phyloP scores from a whole-genome alignment of 2,888 invertebrate genomes.

The Rotaria macrura region DNA sequence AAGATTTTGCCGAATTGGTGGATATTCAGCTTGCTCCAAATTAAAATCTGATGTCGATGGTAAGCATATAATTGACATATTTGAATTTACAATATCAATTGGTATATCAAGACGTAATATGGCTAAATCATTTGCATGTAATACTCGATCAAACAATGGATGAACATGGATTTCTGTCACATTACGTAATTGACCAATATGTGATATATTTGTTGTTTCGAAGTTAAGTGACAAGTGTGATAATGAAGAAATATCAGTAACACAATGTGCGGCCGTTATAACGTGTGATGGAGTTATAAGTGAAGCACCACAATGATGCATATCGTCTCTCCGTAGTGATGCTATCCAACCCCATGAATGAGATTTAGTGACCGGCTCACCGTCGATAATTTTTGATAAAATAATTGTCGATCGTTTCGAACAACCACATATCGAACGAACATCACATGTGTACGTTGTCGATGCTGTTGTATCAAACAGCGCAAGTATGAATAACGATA shows the following conservation, averaged over 20 bases:
- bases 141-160: neutral
- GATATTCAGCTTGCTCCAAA: neutral
- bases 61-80: neutral
- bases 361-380: neutral
- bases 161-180: neutral
- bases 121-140: neutral
- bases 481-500: neutral
- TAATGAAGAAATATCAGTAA: neutral
- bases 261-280: conserved; percentile 11
- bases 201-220: neutral
- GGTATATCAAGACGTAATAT: neutral
- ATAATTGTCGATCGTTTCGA: neutral
- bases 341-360: neutral
- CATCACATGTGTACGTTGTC: neutral
- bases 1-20: neutral
- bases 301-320: conserved; percentile 1
- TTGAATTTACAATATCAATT: neutral
- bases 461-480: neutral
- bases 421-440: neutral
- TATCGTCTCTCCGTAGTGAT: neutral
- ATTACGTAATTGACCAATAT: conserved; percentile 11
- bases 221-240: neutral
- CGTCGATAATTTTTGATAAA: neutral
- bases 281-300: neutral
- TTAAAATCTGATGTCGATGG: neutral